Evolutionary conservation across 2,113 vertebrate species (phyloP).

Genomic region (Chinchilla lanigera): DNA sequence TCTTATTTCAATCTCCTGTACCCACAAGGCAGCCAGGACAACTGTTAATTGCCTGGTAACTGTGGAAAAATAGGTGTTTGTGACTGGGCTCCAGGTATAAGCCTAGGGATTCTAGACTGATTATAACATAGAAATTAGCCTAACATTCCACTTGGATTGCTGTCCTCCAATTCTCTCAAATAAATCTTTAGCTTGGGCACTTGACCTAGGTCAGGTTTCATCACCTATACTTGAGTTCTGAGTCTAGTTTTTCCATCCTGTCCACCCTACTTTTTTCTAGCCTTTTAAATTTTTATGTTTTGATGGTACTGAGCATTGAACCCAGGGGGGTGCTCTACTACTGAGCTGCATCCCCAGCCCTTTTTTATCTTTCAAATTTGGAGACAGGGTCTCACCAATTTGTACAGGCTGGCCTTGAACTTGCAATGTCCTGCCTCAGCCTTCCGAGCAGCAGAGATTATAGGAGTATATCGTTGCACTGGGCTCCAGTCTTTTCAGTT

Average conservation of each 20-base stretch:
- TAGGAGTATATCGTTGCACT: not conserved
- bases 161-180: not conserved
- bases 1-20: not conserved
- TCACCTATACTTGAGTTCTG: not conserved
- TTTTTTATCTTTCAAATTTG: not conserved
- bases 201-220: not conserved
- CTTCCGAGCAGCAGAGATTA: not conserved
- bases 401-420: not conserved
- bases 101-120: not conserved
- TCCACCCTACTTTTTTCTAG: not conserved
- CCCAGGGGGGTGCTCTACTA: not conserved
- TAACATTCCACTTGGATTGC: not conserved
- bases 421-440: not conserved
- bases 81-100: not conserved
- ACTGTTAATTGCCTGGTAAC: not conserved
- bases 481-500: not conserved
- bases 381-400: not conserved
- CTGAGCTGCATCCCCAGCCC: not conserved
- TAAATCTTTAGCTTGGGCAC: not conserved
- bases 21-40: not conserved
- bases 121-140: not conserved
- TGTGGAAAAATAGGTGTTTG: not conserved
- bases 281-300: not conserved
- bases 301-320: not conserved
- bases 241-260: not conserved